Evolutionary conservation across 2,888 invertebrate species (phyloP), one percentile per base, ranked within the genome.

Genomic region (Sisyra terminalis): DNA sequence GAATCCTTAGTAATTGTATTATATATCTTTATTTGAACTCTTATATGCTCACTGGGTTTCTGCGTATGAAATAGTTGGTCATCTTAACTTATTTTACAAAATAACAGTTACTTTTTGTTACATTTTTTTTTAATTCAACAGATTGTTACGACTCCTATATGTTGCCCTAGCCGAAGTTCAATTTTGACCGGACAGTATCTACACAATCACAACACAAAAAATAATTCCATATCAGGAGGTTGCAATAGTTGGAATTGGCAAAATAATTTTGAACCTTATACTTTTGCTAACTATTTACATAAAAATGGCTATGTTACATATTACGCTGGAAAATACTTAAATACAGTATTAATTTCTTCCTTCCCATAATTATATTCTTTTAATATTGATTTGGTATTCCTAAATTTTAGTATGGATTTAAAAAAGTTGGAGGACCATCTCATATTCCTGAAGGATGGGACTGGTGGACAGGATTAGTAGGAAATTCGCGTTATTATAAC

Each of bases 321-420:
- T 57, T 94, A 87, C 58, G 89, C 86, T 50, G 93, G 94, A 39
- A 94, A 94, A 67, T 94, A 94, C 64, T 66, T 94, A 48, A 94
- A 94, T 64, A 71, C 82, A 70, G 90, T 85, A 55, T 42, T 10
- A 34, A 38, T 9, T 29, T 5, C 11, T 14, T 24, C 8, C n/a
- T 9, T 30, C 29, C 15, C 10, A 10, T 11, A 29, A 39, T 3
- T 4, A 24, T 9, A 13, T 13, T 4, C 4, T 36, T 14, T 13
- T n/a, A n/a, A n/a, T n/a, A 39, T 37, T 43, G 31, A 34, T 31
- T 45, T 40, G 44, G 15, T 43, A 43, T 11, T 39, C 35, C 24
- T 40, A 24, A 32, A 44, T 63, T 63, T 10, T 56, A 82, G 78
- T 84, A 82, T 55, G 82, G 82, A 1, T 51, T 54, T 1, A 55